A percentile compares a stretch with the other conserved stretches of the same genome.
Evolutionary conservation across 2,113 vertebrate species (phyloP).

Genomic region (Maccullochella peelii): DNA sequence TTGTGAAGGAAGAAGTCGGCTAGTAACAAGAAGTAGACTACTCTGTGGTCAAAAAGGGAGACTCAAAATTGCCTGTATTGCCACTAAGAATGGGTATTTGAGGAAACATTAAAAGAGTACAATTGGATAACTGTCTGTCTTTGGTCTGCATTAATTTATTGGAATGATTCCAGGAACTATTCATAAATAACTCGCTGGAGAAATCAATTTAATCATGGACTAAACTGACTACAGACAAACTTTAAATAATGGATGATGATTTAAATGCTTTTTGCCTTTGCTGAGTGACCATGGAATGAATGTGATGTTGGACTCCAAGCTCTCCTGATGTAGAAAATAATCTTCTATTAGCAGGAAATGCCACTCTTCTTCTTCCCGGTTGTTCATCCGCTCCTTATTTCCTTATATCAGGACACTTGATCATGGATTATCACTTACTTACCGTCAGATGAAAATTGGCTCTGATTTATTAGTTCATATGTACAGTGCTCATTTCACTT

Average conservation of each 20-base stretch:
- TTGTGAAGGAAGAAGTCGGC: neutral
- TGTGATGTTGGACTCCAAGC: neutral
- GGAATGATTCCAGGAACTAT: neutral
- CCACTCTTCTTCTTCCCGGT: neutral
- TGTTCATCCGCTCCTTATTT: neutral
- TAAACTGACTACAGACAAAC: slow-evolving; percentile 15
- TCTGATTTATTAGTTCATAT: neutral
- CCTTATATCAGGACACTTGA: neutral
- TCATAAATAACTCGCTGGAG: neutral
- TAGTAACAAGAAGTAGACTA: too few relatives aligned
- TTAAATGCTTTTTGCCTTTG: neutral
- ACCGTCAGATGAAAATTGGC: neutral
- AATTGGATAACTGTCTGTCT: neutral
- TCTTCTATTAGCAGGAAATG: neutral
- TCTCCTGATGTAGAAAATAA: neutral
- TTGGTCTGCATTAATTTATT: neutral
- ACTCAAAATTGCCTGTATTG: too few relatives aligned
- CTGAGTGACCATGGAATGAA: neutral
- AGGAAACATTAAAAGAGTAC: neutral
- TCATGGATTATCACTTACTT: neutral
- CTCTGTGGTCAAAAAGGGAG: too few relatives aligned
- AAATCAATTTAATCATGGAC: neutral
- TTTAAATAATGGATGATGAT: slow-evolving; percentile 24
- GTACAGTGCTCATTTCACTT: neutral
- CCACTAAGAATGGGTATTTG: neutral